Base-by-base conservation (phyloP, 2,888 invertebrate genomes). In the Spilosoma lubricipeda region DNA sequence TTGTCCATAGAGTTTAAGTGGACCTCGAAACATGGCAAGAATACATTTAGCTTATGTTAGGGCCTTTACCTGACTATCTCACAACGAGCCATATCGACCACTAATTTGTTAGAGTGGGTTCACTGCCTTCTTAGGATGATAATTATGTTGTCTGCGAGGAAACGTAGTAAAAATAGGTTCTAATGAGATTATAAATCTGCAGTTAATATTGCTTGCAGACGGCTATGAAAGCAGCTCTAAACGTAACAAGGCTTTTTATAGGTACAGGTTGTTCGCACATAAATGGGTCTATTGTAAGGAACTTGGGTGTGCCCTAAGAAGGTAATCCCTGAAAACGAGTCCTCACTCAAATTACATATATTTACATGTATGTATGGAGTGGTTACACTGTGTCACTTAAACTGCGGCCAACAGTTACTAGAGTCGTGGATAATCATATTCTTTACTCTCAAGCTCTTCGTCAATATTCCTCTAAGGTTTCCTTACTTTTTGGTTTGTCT, bases 1-100 rank as follows among this genome's bases (percentile, higher is more conserved):
- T 48, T n/a, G n/a, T 59, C 56, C 39, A 23, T 42, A 33, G 33
- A 65, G 67, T 70, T 59, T 74, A 70, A 70, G 56, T 71, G 33
- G 66, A n/a, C 3, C 5, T 45, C 70, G 23, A 70, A 72, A 65
- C 56, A 56, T 23, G 33, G n/a, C 39, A 70, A 42, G 7, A 70
- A 75, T 63, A 77, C 66, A 72, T 68, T 78, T 66, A 77, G 65
- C 52, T 70, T 75, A 75, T 20, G 71, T 74, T 72, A 67, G n/a
- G 56, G 39, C 20, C 63, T 30, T 63, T 18, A 63, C 65, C 23
- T 7, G 18, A 59, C 63, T 67, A 66, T 67, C 68, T 13, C 33
- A 74, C 65, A 72, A 68, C 45, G 33, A 36, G 11, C 52, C 75
- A 65, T 56, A 59, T 56, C n/a, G 66, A 69, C 33, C 67, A 68